Base-by-base conservation (phyloP, 2,888 invertebrate genomes). In the Antheraea assamensis region DNA sequence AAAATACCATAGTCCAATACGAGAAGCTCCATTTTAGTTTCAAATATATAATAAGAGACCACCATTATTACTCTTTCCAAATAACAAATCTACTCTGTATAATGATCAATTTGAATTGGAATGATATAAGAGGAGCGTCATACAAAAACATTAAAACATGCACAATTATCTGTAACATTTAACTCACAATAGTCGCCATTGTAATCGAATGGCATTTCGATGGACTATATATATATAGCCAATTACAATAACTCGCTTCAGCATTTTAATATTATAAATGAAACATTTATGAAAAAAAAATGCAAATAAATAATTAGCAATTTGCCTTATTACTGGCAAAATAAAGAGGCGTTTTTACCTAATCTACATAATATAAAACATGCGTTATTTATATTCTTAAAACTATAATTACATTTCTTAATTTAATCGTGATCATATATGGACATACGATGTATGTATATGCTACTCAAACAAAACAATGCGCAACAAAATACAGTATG, bases 221-320 rank as follows among this genome's bases (percentile, higher is more conserved):
- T 81, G 86, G 86, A 85, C 85, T 87, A 88, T 87, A 85, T 81
- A 88, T n/a, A n/a, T n/a, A n/a, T n/a, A n/a, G n/a, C 89, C 87
- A 87, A 89, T 88, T 90, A 91, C 90, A 91, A 92, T 90, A 91
- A 90, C 87, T 88, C 86, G 86, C 85, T 86, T 85, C 82, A 82
- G 80, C 85, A 81, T 78, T 87, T 88, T 86, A 86, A 88, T 90
- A 88, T 88, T 88, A 88, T 91, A 92, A 92, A 91, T 90, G 88
- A 93, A 90, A 92, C 91, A 90, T 92, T 92, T 89, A 90, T 88
- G 89, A 89, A 89, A 90, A 90, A 91, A 90, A 90, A 90, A 91
- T 93, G 92, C 93, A 93, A 94, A 94, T 94, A 94, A 94, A 94
- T 94, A 94, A 92, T 92, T 90, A 92, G 94, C 93, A 80, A 80